These are phyloP conservation scores for Notarius lentiginosus DNA, from an alignment of 2,113 vertebrate species.

Conservation along the genomic window DNA sequence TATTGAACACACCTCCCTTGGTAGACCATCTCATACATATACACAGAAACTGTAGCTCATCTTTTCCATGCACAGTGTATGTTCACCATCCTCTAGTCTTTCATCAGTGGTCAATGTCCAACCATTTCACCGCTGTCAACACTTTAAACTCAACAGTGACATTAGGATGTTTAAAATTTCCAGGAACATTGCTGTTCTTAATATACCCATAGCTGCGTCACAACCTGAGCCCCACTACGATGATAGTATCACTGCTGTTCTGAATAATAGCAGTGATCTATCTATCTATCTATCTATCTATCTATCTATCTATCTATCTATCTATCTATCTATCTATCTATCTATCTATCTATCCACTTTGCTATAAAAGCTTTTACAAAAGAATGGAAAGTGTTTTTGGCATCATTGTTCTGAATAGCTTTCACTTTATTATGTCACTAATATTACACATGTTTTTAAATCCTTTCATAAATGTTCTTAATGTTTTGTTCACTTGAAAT, in stretches of 20 bases:
- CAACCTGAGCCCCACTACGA: background rate
- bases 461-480: background rate
- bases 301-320: background rate
- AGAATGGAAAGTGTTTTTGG: background rate
- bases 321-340: background rate
- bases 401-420: background rate
- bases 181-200: slow-evolving; percentile 1
- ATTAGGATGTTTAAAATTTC: slow-evolving; percentile 14
- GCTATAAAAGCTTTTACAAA: background rate
- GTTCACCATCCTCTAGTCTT: slow-evolving; percentile 15
- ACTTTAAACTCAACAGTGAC: background rate
- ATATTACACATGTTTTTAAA: background rate
- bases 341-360: background rate
- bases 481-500: background rate
- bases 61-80: slow-evolving; percentile 22
- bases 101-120: slow-evolving; percentile 23
- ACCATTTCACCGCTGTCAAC: slow-evolving; percentile 22
- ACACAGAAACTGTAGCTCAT: background rate
- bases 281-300: background rate
- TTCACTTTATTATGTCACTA: background rate
- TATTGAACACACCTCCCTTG: background rate
- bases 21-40: background rate
- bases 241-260: background rate
- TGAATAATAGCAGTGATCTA: background rate
- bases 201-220: slow-evolving; percentile 15